Evolutionary conservation across 2,797 vertebrate species (phyloP).

Genomic region (Myiothlypis coronata): DNA sequence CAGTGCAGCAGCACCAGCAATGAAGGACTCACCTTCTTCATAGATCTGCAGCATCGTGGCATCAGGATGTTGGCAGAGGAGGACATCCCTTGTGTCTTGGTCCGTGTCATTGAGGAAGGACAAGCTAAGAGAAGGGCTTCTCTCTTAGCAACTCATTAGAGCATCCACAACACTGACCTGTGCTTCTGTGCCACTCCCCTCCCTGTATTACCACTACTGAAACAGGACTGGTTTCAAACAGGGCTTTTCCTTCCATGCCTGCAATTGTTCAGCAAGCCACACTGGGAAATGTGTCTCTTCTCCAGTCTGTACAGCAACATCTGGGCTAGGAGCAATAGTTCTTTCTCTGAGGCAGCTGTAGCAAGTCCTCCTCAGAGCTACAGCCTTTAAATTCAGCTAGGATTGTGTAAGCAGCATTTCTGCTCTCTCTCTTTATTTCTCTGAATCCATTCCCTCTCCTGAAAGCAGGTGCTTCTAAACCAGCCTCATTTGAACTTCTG

Average conservation of each 20-base stretch:
- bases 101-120: background rate
- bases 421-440: background rate
- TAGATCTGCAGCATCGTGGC: background rate
- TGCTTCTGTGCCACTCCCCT: background rate
- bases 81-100: background rate
- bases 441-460: background rate
- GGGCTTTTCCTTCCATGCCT: background rate
- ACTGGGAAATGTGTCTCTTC: background rate
- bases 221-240: background rate
- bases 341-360: background rate
- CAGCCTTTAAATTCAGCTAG: background rate
- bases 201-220: background rate
- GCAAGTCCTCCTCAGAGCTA: background rate
- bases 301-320: background rate
- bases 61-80: background rate
- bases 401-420: background rate
- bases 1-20: background rate
- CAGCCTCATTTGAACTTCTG: constrained; percentile 4
- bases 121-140: background rate
- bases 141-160: background rate
- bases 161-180: background rate
- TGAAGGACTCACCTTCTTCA: background rate
- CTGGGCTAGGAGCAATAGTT: background rate
- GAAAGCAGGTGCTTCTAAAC: background rate
- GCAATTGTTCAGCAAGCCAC: background rate